A percentile compares a stretch with the other conserved stretches of the same genome.
Evolutionary conservation across 2,888 invertebrate species (phyloP).

Genomic region (Caenorhabditis wallacei): DNA sequence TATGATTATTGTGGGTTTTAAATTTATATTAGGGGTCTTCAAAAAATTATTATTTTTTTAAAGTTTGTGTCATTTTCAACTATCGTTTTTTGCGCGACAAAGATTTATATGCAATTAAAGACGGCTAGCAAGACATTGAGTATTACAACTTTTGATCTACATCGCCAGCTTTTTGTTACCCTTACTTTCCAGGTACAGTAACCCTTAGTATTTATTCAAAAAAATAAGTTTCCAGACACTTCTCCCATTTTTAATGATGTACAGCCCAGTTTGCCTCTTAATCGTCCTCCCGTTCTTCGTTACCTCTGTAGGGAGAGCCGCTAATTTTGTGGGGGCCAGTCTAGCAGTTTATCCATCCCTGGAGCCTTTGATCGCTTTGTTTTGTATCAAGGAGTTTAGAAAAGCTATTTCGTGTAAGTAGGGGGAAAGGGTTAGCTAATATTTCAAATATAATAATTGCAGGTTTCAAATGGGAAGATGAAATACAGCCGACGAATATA

Average conservation of each 20-base stretch:
- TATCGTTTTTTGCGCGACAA: conserved; percentile 32
- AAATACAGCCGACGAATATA: not conserved
- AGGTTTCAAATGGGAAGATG: not conserved
- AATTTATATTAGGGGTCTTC: no score
- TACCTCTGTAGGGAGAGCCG: conserved; percentile 26
- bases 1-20: conserved; percentile 27
- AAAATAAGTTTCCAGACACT: conserved; percentile 22
- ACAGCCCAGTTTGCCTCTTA: conserved; percentile 40
- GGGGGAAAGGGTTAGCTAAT: not conserved
- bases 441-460: not conserved
- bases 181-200: conserved; percentile 27
- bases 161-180: conserved; percentile 36
- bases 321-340: conserved; percentile 39
- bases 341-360: conserved; percentile 35
- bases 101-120: conserved; percentile 30
- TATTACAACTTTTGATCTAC: conserved; percentile 30
- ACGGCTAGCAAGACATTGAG: conserved; percentile 11
- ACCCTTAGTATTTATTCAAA: no score
- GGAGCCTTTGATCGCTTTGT: conserved; percentile 32
- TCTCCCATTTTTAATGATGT: conserved; percentile 45
- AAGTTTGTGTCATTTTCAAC: conserved; percentile 44
- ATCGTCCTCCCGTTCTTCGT: conserved; percentile 41
- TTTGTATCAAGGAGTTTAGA: conserved; percentile 51
- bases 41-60: not conserved
- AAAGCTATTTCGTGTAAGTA: conserved; percentile 14